Base-by-base conservation (phyloP, 2,797 vertebrate species). In the Coendou prehensilis region DNA sequence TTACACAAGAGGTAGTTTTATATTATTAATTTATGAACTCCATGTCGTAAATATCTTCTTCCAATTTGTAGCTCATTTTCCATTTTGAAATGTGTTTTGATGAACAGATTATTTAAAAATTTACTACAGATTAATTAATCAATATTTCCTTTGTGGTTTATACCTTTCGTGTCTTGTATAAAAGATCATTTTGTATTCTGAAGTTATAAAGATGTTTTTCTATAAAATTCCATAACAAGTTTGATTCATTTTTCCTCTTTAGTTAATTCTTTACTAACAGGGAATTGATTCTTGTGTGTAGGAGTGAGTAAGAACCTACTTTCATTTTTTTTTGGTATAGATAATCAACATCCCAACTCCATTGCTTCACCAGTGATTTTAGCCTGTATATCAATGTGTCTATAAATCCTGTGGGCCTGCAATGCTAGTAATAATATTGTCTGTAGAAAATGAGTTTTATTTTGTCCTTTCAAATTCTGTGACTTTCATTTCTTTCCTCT, bases 1-100 rank as follows among this genome's bases (percentile, higher is more conserved):
- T 75, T 76, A 18, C 7, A 63, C 20, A 75, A 75, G 63, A 56
- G 3, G 23, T 14, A 8, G 26, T 22, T 78, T 89, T 90, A 84
- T 45, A 63, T 87, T 57, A 63, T 69, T 59, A 50, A 59, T 64
- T 95, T 93, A 52, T 78, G 50, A 97, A 45, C 37, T 85, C 7
- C 37, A 26, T 50, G 57, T 63, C 54, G 37, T 8, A 81, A 88
- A 88, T 73, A 93, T 14, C 52, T 92, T 73, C 69, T 93, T 82
- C 7, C 10, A 78, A 28, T 59, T 87, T 83, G 54, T 87, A 75
- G 33, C 23, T 54, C 7, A 79, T n/a, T 54, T 47, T 83, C 52
- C n/a, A 69, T 92, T 81, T 85, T 95, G 73, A 82, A 87, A 90
- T 78, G 10, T 83, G 6, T 81, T 90, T 97, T 83, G 23, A 54